These are phyloP conservation scores for Heteromyza rotundicornis DNA, from an alignment of 2,888 invertebrate species.

Conservation along the genomic window DNA sequence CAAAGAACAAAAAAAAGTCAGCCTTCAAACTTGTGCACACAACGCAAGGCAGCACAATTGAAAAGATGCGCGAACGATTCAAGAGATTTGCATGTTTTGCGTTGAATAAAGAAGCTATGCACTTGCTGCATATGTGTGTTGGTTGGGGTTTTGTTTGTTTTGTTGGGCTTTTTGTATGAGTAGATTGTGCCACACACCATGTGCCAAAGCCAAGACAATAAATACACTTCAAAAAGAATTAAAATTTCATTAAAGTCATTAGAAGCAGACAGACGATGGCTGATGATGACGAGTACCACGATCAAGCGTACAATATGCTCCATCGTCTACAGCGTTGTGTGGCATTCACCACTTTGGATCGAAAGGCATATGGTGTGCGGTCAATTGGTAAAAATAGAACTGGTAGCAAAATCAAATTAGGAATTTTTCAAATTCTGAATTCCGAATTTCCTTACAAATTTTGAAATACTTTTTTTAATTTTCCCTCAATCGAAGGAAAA, in stretches of 20 bases:
- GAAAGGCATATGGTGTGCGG: too few species aligned
- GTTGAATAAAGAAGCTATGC: not conserved
- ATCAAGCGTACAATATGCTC: too few species aligned
- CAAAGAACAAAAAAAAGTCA: not conserved
- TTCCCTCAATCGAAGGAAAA: too few species aligned
- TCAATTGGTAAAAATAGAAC: too few species aligned
- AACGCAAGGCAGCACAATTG: not conserved
- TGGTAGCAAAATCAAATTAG: too few species aligned
- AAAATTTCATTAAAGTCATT: constrained; percentile 60
- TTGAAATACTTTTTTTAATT: too few species aligned
- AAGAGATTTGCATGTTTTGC: not conserved
- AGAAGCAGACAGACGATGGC: constrained; percentile 38
- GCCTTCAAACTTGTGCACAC: not conserved
- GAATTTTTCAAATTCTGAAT: too few species aligned
- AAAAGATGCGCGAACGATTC: not conserved
- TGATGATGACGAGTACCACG: too few species aligned
- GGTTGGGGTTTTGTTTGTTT: constrained; percentile 8
- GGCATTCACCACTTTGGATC: too few species aligned
- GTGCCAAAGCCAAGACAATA: constrained; percentile 44
- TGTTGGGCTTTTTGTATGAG: constrained; percentile 33
- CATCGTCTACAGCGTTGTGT: too few species aligned
- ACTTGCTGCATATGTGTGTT: constrained; percentile 1
- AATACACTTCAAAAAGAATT: constrained; percentile 56
- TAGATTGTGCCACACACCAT: constrained; percentile 45
- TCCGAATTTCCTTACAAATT: too few species aligned